A percentile compares a stretch with the other conserved stretches of the same genome.
Evolutionary conservation across 2,888 invertebrate species (phyloP).

Genomic region (Deilephila porcellus): DNA sequence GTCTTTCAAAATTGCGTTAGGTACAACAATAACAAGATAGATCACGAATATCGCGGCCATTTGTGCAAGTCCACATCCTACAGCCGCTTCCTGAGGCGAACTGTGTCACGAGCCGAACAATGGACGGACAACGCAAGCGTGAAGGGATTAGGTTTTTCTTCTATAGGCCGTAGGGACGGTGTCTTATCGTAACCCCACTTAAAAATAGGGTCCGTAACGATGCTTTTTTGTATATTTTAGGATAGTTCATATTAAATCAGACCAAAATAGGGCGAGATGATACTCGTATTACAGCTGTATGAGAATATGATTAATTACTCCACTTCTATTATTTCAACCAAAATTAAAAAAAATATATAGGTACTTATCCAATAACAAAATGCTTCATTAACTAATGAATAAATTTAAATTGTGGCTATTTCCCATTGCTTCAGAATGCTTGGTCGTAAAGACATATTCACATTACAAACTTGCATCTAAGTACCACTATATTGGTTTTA

Average conservation of each 20-base stretch:
- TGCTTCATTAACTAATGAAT: too few species aligned
- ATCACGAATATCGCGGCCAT: conserved; percentile 40
- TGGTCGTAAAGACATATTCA: too few species aligned
- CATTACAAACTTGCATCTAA: not conserved
- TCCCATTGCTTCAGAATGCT: too few species aligned
- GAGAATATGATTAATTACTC: too few species aligned
- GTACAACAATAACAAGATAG: conserved; percentile 38
- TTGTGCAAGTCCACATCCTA: conserved; percentile 34
- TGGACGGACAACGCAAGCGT: conserved; percentile 32
- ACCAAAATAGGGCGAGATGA: too few species aligned
- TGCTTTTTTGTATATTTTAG: not conserved
- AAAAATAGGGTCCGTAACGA: not conserved
- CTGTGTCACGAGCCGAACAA: conserved; percentile 49
- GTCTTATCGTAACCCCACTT: not conserved
- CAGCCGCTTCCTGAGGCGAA: conserved; percentile 36
- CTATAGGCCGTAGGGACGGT: not conserved
- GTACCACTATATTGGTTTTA: conserved; percentile 12
- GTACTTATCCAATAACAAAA: too few species aligned
- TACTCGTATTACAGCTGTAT: too few species aligned
- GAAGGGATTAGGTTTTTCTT: conserved; percentile 9
- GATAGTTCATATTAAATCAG: not conserved
- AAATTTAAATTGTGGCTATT: too few species aligned
- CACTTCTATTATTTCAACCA: too few species aligned
- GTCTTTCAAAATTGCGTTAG: conserved; percentile 32
- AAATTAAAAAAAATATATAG: too few species aligned